These are phyloP conservation scores for Sapajus apella DNA, from an alignment of 2,113 vertebrate species.

Conservation along the genomic window DNA sequence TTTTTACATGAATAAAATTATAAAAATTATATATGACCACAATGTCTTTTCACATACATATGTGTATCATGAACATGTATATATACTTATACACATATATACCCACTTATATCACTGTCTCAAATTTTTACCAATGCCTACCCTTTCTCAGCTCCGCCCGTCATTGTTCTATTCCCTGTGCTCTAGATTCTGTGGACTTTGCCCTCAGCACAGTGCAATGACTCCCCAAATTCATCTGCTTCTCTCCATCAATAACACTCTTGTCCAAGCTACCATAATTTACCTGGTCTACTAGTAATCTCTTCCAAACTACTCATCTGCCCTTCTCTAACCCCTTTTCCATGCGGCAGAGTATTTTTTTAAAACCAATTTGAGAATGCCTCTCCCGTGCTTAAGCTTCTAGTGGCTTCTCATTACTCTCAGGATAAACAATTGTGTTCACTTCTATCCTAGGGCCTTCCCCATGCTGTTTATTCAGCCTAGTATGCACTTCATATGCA, in stretches of 20 bases:
- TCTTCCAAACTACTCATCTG: background rate
- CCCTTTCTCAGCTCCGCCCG: background rate
- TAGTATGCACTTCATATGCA: background rate
- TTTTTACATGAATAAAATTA: background rate
- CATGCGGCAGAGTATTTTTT: background rate
- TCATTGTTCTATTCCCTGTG: background rate
- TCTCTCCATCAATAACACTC: background rate
- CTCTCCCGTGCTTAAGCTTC: background rate
- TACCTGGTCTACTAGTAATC: background rate
- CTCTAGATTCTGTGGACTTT: background rate
- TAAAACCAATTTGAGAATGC: background rate
- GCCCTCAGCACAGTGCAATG: background rate
- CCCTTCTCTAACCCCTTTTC: background rate
- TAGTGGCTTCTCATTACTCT: background rate
- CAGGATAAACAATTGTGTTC: background rate
- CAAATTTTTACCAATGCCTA: background rate
- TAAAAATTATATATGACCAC: background rate
- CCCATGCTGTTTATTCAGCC: background rate
- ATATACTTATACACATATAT: background rate
- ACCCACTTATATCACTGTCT: background rate
- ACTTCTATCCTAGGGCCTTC: background rate
- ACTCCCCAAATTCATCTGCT: background rate
- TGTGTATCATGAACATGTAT: background rate
- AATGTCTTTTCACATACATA: background rate
- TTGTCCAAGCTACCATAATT: background rate